Conservation (phyloP, 2,797 vertebrate species). For the Alca torda region DNA sequence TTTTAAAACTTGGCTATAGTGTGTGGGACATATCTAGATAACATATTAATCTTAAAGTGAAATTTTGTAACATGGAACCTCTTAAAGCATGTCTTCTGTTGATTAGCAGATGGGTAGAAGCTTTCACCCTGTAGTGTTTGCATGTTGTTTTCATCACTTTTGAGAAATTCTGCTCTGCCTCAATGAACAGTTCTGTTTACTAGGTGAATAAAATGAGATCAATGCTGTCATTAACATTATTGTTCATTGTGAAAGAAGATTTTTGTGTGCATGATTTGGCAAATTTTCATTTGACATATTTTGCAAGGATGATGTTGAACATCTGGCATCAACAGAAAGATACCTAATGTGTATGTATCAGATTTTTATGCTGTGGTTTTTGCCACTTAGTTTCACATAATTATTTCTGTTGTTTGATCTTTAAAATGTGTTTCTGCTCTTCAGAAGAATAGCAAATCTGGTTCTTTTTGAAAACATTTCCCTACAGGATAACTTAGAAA, state of each 20-base stretch:
- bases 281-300: not conserved
- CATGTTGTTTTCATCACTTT: not conserved
- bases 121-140: not conserved
- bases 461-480: not conserved
- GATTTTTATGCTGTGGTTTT: not conserved
- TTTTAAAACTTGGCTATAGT: not conserved
- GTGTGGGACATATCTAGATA: not conserved
- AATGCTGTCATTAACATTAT: not conserved
- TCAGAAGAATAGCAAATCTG: conserved; percentile 39
- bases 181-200: not conserved
- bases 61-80: not conserved
- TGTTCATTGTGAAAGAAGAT: not conserved
- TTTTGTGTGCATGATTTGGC: not conserved
- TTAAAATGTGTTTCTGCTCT: conserved; percentile 12
- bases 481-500: not conserved
- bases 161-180: not conserved
- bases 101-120: not conserved
- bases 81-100: not conserved
- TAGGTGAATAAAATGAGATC: not conserved
- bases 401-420: conserved; percentile 39
- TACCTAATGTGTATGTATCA: not conserved
- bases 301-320: not conserved
- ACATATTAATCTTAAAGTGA: not conserved
- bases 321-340: not conserved
- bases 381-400: not conserved